These are phyloP conservation scores for Seriola aureovittata DNA, from an alignment of 2,113 vertebrate genomes.

Conservation along the genomic window DNA sequence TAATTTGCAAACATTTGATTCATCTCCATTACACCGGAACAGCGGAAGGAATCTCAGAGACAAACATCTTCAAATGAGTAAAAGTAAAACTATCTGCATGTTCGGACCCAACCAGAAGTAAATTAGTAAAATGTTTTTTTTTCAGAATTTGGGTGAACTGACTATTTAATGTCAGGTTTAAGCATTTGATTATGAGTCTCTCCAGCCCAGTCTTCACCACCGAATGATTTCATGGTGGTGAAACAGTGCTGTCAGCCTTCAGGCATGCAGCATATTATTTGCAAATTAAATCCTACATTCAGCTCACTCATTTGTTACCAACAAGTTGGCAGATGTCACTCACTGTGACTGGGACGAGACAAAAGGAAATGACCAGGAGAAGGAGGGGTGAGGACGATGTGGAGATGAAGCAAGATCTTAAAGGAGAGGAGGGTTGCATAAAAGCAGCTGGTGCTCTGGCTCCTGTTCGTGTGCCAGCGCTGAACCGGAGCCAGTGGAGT, in stretches of 20 bases:
- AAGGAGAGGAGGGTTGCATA: conserved; percentile 34
- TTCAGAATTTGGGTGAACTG: neutral
- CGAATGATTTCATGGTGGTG: conserved; percentile 3
- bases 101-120: neutral
- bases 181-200: neutral
- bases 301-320: conserved; percentile 42
- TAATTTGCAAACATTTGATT: too few species aligned
- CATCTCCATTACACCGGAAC: too few species aligned
- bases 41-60: too few species aligned
- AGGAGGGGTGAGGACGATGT: conserved; percentile 24
- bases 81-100: too few species aligned
- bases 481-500: conserved; percentile 56
- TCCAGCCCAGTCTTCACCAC: conserved; percentile 2
- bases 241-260: conserved; percentile 27
- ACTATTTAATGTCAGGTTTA: neutral
- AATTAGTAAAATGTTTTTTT: neutral
- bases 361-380: conserved; percentile 47
- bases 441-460: conserved; percentile 55
- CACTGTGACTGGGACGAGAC: conserved; percentile 39
- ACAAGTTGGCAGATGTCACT: conserved; percentile 53
- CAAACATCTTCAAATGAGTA: too few species aligned
- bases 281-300: conserved; percentile 45
- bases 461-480: conserved; percentile 52
- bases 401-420: conserved; percentile 54
- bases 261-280: conserved; percentile 44